Percentiles rank a stretch among this genome's conserved stretches.
Conservation (phyloP, 1,140 invertebrate genomes). For the Zelostemma sp. region DNA sequence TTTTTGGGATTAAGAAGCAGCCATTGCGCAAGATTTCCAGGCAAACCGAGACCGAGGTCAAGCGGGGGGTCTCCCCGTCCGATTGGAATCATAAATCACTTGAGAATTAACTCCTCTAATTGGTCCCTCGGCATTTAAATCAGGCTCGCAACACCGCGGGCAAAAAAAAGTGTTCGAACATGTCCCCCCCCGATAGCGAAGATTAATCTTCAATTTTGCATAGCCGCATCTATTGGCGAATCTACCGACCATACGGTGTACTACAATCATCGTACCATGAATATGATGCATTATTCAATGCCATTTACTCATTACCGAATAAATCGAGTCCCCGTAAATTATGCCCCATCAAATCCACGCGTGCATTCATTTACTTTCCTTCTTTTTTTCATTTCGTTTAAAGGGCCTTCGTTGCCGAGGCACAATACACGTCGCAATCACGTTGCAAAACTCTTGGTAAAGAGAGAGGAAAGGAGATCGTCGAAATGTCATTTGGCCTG, state of each 20-base stretch:
- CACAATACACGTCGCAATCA: too few relatives aligned
- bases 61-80: constrained; percentile 25
- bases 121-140: constrained; percentile 52
- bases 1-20: constrained; percentile 1
- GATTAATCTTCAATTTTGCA: constrained; percentile 13
- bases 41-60: constrained; percentile 36
- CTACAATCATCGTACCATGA: background rate
- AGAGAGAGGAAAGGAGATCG: constrained; percentile 9
- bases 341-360: background rate
- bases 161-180: constrained; percentile 14
- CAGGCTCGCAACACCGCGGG: constrained; percentile 14
- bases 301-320: background rate
- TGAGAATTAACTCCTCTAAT: constrained; percentile 59
- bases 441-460: background rate
- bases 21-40: constrained; percentile 41
- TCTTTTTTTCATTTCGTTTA: background rate
- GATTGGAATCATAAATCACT: constrained; percentile 55
- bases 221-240: constrained; percentile 6
- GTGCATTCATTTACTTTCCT: background rate
- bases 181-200: constrained; percentile 10
- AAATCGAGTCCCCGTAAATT: background rate
- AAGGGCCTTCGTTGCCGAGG: background rate
- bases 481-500: constrained; percentile 18
- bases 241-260: background rate
- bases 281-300: background rate